phyloP scores from a whole-genome alignment of 2,797 vertebrate species.

The Intellagama lesueurii region DNA sequence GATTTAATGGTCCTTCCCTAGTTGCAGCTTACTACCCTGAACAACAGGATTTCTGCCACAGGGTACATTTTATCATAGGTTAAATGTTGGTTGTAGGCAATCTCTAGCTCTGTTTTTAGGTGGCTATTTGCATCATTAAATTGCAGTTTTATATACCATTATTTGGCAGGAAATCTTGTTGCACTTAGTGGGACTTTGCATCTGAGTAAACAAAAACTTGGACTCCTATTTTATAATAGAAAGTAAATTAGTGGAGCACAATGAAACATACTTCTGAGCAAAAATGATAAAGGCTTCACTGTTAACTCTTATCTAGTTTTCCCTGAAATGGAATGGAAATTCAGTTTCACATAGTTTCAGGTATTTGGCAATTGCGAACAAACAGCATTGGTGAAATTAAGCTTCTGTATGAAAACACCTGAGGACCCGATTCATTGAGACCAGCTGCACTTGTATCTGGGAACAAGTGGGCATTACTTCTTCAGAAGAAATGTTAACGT shows the following conservation, averaged over 20 bases:
- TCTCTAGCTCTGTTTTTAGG: neutral
- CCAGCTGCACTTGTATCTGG: neutral
- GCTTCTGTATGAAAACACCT: neutral
- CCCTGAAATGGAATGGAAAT: neutral
- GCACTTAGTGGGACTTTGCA: neutral
- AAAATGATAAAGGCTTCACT: neutral
- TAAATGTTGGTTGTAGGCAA: neutral
- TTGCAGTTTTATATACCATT: neutral
- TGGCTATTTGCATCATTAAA: conserved; percentile 2
- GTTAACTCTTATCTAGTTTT: neutral
- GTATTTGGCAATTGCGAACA: neutral
- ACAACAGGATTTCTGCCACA: neutral
- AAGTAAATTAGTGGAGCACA: neutral
- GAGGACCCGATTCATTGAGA: neutral
- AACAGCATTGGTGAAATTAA: neutral
- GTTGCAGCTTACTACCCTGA: no score
- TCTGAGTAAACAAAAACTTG: neutral
- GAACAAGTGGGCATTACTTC: no score
- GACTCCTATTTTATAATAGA: neutral
- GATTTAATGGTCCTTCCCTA: no score
- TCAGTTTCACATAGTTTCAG: neutral
- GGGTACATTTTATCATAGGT: neutral
- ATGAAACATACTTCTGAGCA: neutral
- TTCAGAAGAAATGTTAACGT: no score
- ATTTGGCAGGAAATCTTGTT: neutral